These are phyloP conservation scores for Oxycera nigricornis DNA, from an alignment of 2,888 invertebrate genomes.

Conservation along the genomic window DNA sequence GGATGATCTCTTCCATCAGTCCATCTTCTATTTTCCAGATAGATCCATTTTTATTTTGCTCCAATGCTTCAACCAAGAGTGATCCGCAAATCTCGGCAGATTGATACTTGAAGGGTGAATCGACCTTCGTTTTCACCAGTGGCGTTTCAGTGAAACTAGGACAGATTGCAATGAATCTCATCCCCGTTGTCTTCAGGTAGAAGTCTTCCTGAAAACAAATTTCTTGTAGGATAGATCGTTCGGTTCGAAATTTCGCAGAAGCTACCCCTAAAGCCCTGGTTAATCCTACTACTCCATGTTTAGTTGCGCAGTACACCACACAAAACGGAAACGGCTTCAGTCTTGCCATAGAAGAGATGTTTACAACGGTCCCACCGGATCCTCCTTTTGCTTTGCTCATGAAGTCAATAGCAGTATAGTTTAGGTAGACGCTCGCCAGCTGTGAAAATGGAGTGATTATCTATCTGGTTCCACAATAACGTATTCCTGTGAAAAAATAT, in stretches of 20 bases:
- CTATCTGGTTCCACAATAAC: not conserved
- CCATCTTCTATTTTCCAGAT: constrained; percentile 58
- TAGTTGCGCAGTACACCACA: constrained; percentile 57
- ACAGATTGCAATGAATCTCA: constrained; percentile 56
- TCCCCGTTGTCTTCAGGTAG: constrained; percentile 55
- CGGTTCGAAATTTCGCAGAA: too few species aligned
- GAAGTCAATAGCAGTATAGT: constrained; percentile 54
- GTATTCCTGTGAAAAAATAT: not conserved
- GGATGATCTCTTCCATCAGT: constrained; percentile 51
- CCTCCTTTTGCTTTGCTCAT: constrained; percentile 59
- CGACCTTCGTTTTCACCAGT: constrained; percentile 53
- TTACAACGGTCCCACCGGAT: constrained; percentile 57
- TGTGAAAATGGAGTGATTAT: constrained; percentile 39
- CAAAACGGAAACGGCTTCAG: constrained; percentile 57
- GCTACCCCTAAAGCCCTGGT: constrained; percentile 57
- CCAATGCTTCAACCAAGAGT: constrained; percentile 55
- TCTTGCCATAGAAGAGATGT: constrained; percentile 58
- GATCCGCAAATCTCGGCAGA: constrained; percentile 52
- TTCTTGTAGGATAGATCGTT: too few species aligned
- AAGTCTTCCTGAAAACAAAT: constrained; percentile 52
- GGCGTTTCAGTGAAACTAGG: constrained; percentile 58
- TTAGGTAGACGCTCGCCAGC: constrained; percentile 57
- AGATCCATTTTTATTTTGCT: constrained; percentile 54
- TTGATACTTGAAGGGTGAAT: not conserved
- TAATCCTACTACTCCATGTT: constrained; percentile 59